A percentile compares a stretch with the other conserved stretches of the same genome.
Evolutionary conservation across 2,113 vertebrate genomes (phyloP).

Genomic region (Pseudorhombus dupliciocellatus): DNA sequence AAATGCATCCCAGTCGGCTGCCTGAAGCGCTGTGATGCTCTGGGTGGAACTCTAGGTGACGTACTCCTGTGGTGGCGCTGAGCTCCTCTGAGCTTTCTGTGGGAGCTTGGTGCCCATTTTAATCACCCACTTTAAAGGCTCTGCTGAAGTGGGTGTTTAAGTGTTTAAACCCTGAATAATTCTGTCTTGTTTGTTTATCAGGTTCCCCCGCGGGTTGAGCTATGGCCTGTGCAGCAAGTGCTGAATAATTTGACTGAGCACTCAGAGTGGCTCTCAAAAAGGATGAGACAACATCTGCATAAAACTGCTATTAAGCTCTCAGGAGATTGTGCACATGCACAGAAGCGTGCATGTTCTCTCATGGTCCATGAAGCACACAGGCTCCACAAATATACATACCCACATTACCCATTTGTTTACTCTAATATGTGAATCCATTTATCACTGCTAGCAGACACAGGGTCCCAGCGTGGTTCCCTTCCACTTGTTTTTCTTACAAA

Average conservation of each 20-base stretch:
- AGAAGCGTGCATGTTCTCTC: conserved; percentile 3
- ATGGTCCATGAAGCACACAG: conserved; percentile 17
- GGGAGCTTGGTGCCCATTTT: conserved; percentile 65
- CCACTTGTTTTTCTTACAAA: conserved; percentile 56
- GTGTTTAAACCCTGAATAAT: conserved; percentile 78
- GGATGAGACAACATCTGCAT: conserved; percentile 64
- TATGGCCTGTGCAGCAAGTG: conserved; percentile 63
- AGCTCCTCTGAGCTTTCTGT: conserved; percentile 55
- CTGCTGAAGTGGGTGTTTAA: conserved; percentile 75
- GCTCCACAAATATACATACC: conserved; percentile 14
- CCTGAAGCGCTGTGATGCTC: background rate
- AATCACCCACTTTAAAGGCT: conserved; percentile 76
- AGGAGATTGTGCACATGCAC: conserved; percentile 16
- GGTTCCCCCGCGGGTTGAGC: conserved; percentile 60
- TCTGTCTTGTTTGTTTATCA: conserved; percentile 78
- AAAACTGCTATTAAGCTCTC: conserved; percentile 49
- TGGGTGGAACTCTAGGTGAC: conserved; percentile 42
- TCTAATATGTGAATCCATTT: conserved; percentile 50
- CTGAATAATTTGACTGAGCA: conserved; percentile 70
- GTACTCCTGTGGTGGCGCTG: conserved; percentile 39
- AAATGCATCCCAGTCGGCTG: background rate
- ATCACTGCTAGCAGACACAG: conserved; percentile 31
- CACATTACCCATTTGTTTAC: conserved; percentile 41
- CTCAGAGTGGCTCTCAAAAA: conserved; percentile 60
- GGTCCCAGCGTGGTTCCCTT: conserved; percentile 36